Conservation (phyloP, 2,113 vertebrate species). For the Xiphophorus hellerii region DNA sequence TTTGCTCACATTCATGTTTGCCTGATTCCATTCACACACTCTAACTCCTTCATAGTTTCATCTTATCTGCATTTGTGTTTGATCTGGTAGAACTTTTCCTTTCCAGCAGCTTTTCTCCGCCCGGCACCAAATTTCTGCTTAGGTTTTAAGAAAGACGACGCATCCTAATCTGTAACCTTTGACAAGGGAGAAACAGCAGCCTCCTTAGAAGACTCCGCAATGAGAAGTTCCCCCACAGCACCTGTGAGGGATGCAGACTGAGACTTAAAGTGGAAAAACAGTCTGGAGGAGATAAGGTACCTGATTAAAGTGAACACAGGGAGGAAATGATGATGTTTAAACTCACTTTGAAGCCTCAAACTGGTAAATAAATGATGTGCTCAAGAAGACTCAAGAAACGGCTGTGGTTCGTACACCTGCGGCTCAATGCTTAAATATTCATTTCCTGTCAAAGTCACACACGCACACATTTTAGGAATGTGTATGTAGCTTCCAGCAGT, state of each 20-base stretch:
- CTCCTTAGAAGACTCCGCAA: slow-evolving; percentile 8
- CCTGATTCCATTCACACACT: slow-evolving; percentile 1
- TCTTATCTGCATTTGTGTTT: slow-evolving; percentile 10
- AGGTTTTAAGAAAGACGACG: slow-evolving; percentile 32
- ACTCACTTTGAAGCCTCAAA: slow-evolving; percentile 74
- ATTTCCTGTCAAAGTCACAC: slow-evolving; percentile 72
- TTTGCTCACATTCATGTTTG: slow-evolving; percentile 7
- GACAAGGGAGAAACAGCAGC: slow-evolving; percentile 14
- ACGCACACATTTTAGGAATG: slow-evolving; percentile 21
- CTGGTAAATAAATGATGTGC: slow-evolving; percentile 78
- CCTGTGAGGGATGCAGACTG: slow-evolving; percentile 41
- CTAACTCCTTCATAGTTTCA: neutral
- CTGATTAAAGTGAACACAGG: slow-evolving; percentile 72
- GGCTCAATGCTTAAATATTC: slow-evolving; percentile 74
- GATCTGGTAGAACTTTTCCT: slow-evolving; percentile 15
- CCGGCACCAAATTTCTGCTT: neutral
- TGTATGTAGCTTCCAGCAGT: slow-evolving; percentile 27
- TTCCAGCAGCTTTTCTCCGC: neutral
- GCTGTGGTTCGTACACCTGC: slow-evolving; percentile 71
- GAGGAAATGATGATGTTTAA: slow-evolving; percentile 77
- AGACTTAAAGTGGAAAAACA: slow-evolving; percentile 35
- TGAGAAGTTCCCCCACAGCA: slow-evolving; percentile 24
- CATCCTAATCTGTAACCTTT: slow-evolving; percentile 22
- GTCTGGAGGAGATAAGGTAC: slow-evolving; percentile 52
- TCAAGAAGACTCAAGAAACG: slow-evolving; percentile 65